Percentiles rank a stretch among this genome's conserved stretches.
Evolutionary conservation across 2,113 vertebrate genomes (phyloP).

Genomic region (Megalops atlanticus): DNA sequence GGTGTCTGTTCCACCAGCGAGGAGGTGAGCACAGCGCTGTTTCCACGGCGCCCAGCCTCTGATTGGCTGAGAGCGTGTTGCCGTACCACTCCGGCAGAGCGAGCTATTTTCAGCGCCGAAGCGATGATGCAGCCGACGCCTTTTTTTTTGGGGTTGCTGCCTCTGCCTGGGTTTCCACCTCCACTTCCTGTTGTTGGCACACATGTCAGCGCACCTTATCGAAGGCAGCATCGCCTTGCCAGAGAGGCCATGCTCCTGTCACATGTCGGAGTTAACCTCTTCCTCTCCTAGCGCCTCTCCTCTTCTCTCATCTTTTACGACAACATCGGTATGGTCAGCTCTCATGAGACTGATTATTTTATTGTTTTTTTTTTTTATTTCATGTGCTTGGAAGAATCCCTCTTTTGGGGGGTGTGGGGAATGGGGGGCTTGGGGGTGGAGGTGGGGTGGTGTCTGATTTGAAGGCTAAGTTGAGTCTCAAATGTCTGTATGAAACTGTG

Average conservation of each 20-base stretch:
- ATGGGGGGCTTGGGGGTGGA: too few species aligned
- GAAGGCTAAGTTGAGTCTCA: too few species aligned
- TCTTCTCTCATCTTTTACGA: too few species aligned
- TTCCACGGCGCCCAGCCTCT: not conserved
- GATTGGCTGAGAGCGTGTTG: slow-evolving; percentile 8
- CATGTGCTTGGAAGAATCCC: too few species aligned
- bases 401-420: too few species aligned
- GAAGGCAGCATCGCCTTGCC: not conserved
- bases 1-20: not conserved
- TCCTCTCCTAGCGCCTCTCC: too few species aligned
- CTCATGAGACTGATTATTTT: too few species aligned
- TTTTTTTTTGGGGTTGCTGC: not conserved
- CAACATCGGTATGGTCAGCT: too few species aligned
- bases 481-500: too few species aligned
- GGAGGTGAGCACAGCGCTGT: not conserved
- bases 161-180: not conserved
- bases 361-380: too few species aligned
- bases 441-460: too few species aligned
- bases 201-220: too few species aligned
- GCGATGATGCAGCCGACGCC: not conserved
- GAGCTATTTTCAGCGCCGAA: not conserved
- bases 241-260: not conserved
- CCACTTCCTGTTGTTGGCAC: not conserved
- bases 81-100: not conserved
- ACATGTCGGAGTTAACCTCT: not conserved